A percentile compares a stretch with the other conserved stretches of the same genome.
These are phyloP conservation scores for Nebria brevicollis DNA, from an alignment of 2,888 invertebrate species.

Conservation along the genomic window DNA sequence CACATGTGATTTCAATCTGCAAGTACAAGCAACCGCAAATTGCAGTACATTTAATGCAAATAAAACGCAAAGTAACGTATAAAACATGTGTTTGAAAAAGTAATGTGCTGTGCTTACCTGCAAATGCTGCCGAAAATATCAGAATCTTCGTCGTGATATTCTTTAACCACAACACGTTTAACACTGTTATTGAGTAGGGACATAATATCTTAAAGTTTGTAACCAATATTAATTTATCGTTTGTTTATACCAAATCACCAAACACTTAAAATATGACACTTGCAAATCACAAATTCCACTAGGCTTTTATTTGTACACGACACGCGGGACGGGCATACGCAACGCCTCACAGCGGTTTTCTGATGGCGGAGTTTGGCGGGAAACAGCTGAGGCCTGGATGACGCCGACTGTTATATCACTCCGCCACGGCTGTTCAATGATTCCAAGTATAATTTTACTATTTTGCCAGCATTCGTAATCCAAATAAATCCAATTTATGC, in stretches of 20 bases:
- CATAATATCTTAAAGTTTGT: conserved; percentile 58
- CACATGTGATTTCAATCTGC: conserved; percentile 23
- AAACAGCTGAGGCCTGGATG: conserved; percentile 73
- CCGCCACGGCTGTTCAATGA: conserved; percentile 55
- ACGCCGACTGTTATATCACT: conserved; percentile 62
- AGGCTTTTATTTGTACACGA: conserved; percentile 55
- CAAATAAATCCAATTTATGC: not conserved
- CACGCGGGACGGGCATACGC: conserved; percentile 64
- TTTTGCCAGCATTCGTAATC: conserved; percentile 41
- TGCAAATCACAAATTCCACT: conserved; percentile 56
- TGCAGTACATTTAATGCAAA: conserved; percentile 3
- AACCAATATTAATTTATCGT: conserved; percentile 23
- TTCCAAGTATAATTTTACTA: conserved; percentile 22
- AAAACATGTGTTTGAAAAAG: conserved; percentile 2
- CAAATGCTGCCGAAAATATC: conserved; percentile 64
- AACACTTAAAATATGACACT: conserved; percentile 51
- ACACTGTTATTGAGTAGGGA: conserved; percentile 66
- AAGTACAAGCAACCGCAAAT: not conserved
- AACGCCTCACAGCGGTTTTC: conserved; percentile 70
- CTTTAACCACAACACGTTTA: conserved; percentile 64
- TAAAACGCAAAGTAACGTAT: conserved; percentile 19
- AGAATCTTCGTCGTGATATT: conserved; percentile 66
- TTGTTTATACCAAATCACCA: conserved; percentile 45
- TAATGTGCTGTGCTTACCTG: conserved; percentile 60
- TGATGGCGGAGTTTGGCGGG: conserved; percentile 75